Evolutionary conservation across 2,797 vertebrate genomes (phyloP).

Genomic region (Crypturellus tataupa): DNA sequence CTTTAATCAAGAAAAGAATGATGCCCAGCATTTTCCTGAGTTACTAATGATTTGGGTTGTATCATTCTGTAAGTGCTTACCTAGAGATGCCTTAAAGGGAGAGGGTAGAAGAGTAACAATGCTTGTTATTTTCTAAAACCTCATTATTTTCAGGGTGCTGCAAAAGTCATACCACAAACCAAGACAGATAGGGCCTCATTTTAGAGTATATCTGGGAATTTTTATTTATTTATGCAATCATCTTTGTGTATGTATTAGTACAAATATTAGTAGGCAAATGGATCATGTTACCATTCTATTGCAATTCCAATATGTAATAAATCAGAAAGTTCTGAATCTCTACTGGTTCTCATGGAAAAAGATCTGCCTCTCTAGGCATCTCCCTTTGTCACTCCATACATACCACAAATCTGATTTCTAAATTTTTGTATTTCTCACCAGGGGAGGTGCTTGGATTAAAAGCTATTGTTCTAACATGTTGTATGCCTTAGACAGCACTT

Average conservation of each 20-base stretch:
- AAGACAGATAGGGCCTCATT: not conserved
- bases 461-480: not conserved
- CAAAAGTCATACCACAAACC: not conserved
- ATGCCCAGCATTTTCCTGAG: slow-evolving; percentile 1
- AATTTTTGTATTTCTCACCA: not conserved
- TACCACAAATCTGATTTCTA: not conserved
- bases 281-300: not conserved
- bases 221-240: not conserved
- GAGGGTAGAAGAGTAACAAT: not conserved
- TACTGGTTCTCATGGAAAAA: not conserved
- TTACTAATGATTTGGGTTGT: not conserved
- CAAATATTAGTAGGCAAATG: not conserved
- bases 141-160: not conserved
- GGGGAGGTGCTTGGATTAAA: not conserved
- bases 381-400: not conserved
- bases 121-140: slow-evolving; percentile 1
- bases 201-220: not conserved
- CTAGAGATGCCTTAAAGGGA: not conserved
- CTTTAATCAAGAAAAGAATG: slow-evolving; percentile 42
- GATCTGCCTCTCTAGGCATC: not conserved
- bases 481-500: not conserved
- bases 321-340: not conserved
- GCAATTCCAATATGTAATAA: not conserved
- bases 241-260: not conserved
- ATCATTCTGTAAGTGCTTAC: not conserved